Evolutionary conservation across 2,888 invertebrate species (phyloP).

Genomic region (Selenia dentaria): DNA sequence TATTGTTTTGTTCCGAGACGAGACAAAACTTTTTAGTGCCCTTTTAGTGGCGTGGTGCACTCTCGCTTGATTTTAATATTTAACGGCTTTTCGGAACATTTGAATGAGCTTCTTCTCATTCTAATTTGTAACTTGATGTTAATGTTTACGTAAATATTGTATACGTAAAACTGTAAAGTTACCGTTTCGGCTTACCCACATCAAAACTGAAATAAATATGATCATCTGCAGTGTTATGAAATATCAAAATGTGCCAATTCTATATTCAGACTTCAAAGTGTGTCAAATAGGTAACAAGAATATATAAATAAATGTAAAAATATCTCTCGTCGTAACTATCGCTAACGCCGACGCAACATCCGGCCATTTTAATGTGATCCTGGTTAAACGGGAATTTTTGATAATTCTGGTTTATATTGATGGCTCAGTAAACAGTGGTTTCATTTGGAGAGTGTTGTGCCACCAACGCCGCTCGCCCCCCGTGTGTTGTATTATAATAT

Average conservation of each 20-base stretch:
- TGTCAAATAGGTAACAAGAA: conserved; percentile 27
- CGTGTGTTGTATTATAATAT: conserved; percentile 51
- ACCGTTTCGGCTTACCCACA: conserved; percentile 5
- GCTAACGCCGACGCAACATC: conserved; percentile 36
- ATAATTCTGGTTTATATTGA: conserved; percentile 5
- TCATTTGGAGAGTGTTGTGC: conserved; percentile 41
- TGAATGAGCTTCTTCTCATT: conserved; percentile 38
- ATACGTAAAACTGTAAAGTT: too few relatives aligned
- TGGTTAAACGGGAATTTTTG: neutral
- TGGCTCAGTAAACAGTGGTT: conserved; percentile 17
- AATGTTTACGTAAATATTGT: too few relatives aligned
- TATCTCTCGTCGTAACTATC: conserved; percentile 35
- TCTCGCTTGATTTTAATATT: conserved; percentile 60
- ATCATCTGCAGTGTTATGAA: conserved; percentile 11
- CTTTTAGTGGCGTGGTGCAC: conserved; percentile 61
- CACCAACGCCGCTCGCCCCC: conserved; percentile 55
- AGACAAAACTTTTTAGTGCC: conserved; percentile 74
- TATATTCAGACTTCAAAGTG: conserved; percentile 23
- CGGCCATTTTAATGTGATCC: conserved; percentile 20
- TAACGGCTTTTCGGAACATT: conserved; percentile 54
- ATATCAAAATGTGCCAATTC: conserved; percentile 18
- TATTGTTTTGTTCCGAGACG: conserved; percentile 67
- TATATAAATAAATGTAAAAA: conserved; percentile 24
- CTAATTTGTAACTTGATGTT: conserved; percentile 1
- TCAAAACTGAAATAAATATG: conserved; percentile 2